Evolutionary conservation across 2,797 vertebrate genomes (phyloP), one percentile per base, ranked within the genome.

Genomic region (Chelon labrosus): DNA sequence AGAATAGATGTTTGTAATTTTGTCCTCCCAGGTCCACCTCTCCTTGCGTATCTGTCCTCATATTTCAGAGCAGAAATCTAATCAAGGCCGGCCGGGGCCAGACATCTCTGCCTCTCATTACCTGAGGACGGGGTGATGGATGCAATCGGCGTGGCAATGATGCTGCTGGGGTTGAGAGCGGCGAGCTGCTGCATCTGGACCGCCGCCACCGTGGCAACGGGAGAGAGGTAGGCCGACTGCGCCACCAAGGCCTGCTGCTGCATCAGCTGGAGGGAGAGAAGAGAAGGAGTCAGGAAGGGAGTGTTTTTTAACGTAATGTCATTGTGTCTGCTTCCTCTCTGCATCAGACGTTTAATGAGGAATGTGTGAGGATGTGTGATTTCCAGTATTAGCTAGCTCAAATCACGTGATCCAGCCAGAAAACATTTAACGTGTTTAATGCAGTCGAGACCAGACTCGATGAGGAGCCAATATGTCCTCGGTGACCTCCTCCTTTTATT

Each of bases 111-210:
- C 75, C 80, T 88, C 83, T 80, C 73, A 75, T 89, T 87, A 95
- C 93, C 94, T 94, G 93, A 95, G 90, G 94, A 95, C 57, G 93
- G 93, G 60, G 93, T 90, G 93, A 95, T 92, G 86, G 95, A 95
- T 75, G 94, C 84, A 38, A 97, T 95, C 70, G 96, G 97, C 16
- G 96, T 97, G 92, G 97, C 95, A 4, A 98, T 97, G 93, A 98
- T 95, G 92, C 97, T 96, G 79, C 93, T 97, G 92, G 96, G 96
- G 85, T 96, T 97, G 91, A 98, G 95, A 58, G 96, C 95, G 1
- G 97, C 96, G 92, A 98, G 95, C 90, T 98, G 97, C 89, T 97
- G 97, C 96, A 98, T 97, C 93, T 97, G 97, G 73, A 97, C 96
- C 0, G 97, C 96, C 2, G 96, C 97, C 90, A 98, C 96, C 70